Evolutionary conservation across 2,888 invertebrate genomes (phyloP).

Genomic region (Ellobium chinense): DNA sequence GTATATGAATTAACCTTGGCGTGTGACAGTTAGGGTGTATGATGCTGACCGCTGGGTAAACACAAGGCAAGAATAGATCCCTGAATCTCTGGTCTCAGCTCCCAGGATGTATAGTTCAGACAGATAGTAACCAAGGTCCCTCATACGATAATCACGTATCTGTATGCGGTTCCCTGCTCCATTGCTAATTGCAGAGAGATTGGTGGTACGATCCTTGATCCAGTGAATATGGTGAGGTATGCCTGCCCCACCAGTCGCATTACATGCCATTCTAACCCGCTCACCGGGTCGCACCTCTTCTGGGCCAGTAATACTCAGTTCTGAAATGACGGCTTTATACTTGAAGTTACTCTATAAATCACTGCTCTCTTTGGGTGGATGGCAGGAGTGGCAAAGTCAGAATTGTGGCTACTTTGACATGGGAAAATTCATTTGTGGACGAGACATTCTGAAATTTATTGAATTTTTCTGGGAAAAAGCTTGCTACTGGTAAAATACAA

Average conservation of each 20-base stretch:
- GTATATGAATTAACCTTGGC: constrained; percentile 26
- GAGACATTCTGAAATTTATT: too few relatives aligned
- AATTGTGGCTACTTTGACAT: too few relatives aligned
- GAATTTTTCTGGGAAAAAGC: too few relatives aligned
- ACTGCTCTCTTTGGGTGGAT: too few relatives aligned
- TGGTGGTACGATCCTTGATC: constrained; percentile 30
- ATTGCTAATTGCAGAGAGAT: background rate
- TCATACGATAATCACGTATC: constrained; percentile 23
- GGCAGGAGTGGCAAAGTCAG: too few relatives aligned
- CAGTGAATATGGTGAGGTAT: constrained; percentile 34
- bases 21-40: constrained; percentile 21
- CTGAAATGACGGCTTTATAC: constrained; percentile 35
- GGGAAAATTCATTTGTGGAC: too few relatives aligned
- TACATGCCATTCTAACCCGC: constrained; percentile 44
- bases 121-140: constrained; percentile 32
- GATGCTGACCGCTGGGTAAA: constrained; percentile 10
- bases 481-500: too few relatives aligned
- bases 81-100: constrained; percentile 26
- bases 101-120: constrained; percentile 45
- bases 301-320: constrained; percentile 40
- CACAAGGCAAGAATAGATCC: constrained; percentile 45
- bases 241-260: constrained; percentile 41
- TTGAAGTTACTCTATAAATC: too few relatives aligned
- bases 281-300: constrained; percentile 35
- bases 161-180: background rate